Evolutionary conservation across 2,888 invertebrate genomes (phyloP).

Genomic region (Heliothis peltigera): DNA sequence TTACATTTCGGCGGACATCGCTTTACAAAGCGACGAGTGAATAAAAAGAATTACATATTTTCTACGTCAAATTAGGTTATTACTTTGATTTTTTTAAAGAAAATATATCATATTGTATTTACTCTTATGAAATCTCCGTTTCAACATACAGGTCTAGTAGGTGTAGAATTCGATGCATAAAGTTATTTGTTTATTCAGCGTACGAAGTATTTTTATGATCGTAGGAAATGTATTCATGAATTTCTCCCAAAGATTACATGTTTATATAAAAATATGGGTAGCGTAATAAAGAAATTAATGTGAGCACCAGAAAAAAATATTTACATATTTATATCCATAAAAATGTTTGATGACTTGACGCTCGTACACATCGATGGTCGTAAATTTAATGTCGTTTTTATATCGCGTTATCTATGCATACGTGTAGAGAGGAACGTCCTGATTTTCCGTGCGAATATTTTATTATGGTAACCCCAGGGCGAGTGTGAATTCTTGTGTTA

Average conservation of each 20-base stretch:
- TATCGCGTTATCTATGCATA: slow-evolving; percentile 70
- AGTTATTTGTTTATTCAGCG: slow-evolving; percentile 60
- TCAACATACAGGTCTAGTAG: slow-evolving; percentile 47
- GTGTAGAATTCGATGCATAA: slow-evolving; percentile 55
- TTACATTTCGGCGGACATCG: slow-evolving; percentile 55
- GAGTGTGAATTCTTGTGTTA: slow-evolving; percentile 66
- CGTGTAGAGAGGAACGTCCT: slow-evolving; percentile 63
- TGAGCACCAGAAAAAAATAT: slow-evolving; percentile 58
- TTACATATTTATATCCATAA: slow-evolving; percentile 64
- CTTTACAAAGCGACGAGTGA: slow-evolving; percentile 34
- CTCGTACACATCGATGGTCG: slow-evolving; percentile 64
- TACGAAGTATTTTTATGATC: slow-evolving; percentile 59
- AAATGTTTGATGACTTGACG: slow-evolving; percentile 63
- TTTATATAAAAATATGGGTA: slow-evolving; percentile 62
- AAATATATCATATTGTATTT: slow-evolving; percentile 31
- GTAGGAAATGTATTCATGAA: slow-evolving; percentile 62
- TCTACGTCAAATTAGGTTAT: slow-evolving; percentile 53
- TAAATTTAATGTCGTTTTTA: slow-evolving; percentile 72
- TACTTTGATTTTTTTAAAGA: slow-evolving; percentile 18
- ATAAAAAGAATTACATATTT: slow-evolving; percentile 56
- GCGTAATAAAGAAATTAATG: slow-evolving; percentile 65
- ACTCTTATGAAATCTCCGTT: slow-evolving; percentile 17
- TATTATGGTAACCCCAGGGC: slow-evolving; percentile 68
- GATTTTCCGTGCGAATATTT: slow-evolving; percentile 70
- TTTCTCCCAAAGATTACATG: slow-evolving; percentile 63